phyloP scores from a whole-genome alignment of 2,888 invertebrate species.

The Parnassius mnemosyne region DNA sequence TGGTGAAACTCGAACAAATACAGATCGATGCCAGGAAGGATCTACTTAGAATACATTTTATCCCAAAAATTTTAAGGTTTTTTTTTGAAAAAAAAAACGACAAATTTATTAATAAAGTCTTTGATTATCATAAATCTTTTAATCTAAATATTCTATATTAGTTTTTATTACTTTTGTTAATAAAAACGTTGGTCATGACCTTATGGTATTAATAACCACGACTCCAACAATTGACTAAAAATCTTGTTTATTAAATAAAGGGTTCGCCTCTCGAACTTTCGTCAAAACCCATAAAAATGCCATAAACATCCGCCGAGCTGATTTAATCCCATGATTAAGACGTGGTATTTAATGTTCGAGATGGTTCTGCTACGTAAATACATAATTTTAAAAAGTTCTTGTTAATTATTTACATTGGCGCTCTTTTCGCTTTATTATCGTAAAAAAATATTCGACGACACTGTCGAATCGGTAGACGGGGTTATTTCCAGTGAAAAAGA shows the following conservation, averaged over 20 bases:
- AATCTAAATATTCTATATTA: too few relatives aligned
- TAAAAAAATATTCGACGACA: slow-evolving; percentile 18
- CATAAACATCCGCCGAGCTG: slow-evolving; percentile 34
- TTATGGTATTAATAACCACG: too few relatives aligned
- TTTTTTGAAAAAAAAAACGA: too few relatives aligned
- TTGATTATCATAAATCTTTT: too few relatives aligned
- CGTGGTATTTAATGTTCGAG: slow-evolving; percentile 39
- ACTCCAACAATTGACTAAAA: slow-evolving; percentile 1
- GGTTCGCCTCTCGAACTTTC: slow-evolving; percentile 27
- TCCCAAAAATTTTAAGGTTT: too few relatives aligned
- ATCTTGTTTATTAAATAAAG: not conserved
- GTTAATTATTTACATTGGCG: slow-evolving; percentile 24
- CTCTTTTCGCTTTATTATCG: slow-evolving; percentile 10
- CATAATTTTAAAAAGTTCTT: slow-evolving; percentile 24
- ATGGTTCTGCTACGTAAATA: slow-evolving; percentile 36
- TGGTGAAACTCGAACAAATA: too few relatives aligned
- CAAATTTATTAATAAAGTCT: too few relatives aligned
- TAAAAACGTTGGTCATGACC: too few relatives aligned
- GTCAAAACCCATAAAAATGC: slow-evolving; percentile 36
- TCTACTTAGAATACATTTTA: too few relatives aligned
- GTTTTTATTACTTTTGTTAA: too few relatives aligned
- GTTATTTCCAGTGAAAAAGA: too few relatives aligned
- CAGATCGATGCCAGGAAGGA: too few relatives aligned
- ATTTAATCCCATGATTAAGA: slow-evolving; percentile 39
- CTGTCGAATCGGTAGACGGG: not conserved